Percentiles rank a stretch among this genome's conserved stretches.
Evolutionary conservation across 2,113 vertebrate genomes (phyloP).

Genomic region (Burhinus bistriatus): DNA sequence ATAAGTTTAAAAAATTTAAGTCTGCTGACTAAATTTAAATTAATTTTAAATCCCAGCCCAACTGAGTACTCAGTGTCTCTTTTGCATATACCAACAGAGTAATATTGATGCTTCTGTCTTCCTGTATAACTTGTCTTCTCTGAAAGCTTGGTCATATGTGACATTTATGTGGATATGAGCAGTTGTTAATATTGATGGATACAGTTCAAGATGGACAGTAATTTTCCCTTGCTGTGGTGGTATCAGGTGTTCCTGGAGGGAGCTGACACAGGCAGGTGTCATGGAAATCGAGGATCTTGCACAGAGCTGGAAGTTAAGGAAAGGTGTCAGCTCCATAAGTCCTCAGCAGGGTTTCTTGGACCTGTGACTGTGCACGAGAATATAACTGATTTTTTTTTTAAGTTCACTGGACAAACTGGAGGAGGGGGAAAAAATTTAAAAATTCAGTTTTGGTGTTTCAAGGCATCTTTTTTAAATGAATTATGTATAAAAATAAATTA

Average conservation of each 20-base stretch:
- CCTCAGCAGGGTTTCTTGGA: not conserved
- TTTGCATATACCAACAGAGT: not conserved
- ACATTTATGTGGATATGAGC: not conserved
- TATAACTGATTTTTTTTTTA: not conserved
- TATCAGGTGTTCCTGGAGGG: not conserved
- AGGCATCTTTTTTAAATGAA: not conserved
- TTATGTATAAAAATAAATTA: not conserved
- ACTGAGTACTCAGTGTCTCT: not conserved
- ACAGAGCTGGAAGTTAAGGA: not conserved
- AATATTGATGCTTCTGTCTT: not conserved
- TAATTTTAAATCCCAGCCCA: slow-evolving; percentile 28
- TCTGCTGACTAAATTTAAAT: slow-evolving; percentile 38
- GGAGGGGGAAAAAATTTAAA: not conserved
- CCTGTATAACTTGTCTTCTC: not conserved
- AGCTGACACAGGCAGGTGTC: slow-evolving; percentile 17
- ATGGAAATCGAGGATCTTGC: not conserved
- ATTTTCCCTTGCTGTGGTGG: not conserved
- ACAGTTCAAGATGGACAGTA: not conserved
- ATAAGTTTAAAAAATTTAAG: not conserved
- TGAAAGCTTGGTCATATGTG: not conserved
- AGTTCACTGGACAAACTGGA: not conserved
- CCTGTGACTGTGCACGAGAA: not conserved
- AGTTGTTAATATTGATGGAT: slow-evolving; percentile 5
- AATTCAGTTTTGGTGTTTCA: not conserved
- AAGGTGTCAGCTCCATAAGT: not conserved